Base-by-base conservation (phyloP, 2,113 vertebrate species). In the Sapayoa aenigma region DNA sequence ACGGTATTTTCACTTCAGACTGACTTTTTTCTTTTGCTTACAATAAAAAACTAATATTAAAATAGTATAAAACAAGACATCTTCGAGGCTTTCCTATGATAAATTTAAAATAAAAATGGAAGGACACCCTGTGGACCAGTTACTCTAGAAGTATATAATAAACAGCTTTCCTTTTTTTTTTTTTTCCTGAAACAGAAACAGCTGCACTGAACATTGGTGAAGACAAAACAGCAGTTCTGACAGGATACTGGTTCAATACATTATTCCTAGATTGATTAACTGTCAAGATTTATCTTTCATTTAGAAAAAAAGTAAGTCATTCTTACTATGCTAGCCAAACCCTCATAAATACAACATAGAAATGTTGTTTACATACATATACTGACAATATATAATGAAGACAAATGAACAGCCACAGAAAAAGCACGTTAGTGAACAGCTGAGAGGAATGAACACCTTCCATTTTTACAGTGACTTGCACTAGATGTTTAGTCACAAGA, bases 231-330 rank as follows among this genome's bases (percentile, higher is more conserved):
- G 19, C 59, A 66, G 52, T 78, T 93, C 73, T 90, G 39, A 90
- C 76, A 84, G 50, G n/a, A 58, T 72, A 72, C 53, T 76, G 41
- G 59, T 84, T 94, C 79, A 82, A 67, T 75, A 78, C 30, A 74
- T 81, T 75, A 89, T 75, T 91, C 53, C 49, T 76, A 49, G 21
- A 94, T 93, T 79, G 90, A 95, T 89, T 86, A 94, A 37, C 62
- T 85, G 79, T 73, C 89, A 89, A 77, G 39, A 77, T 62, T 83
- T 87, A 85, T 41, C 59, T 83, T 94, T 73, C 62, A 83, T 86
- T 87, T 76, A 90, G 67, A 21, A 75, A 69, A 94, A 79, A 90
- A 82, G 27, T 24, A 90, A 90, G 53, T 50, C 37, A 42, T n/a
- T 50, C 82, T 42, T 85, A 41, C 37, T 83, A 35, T 14, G n/a